phyloP scores from a whole-genome alignment of 2,797 vertebrate species.

The Acrossocheilus wenchowensis region DNA sequence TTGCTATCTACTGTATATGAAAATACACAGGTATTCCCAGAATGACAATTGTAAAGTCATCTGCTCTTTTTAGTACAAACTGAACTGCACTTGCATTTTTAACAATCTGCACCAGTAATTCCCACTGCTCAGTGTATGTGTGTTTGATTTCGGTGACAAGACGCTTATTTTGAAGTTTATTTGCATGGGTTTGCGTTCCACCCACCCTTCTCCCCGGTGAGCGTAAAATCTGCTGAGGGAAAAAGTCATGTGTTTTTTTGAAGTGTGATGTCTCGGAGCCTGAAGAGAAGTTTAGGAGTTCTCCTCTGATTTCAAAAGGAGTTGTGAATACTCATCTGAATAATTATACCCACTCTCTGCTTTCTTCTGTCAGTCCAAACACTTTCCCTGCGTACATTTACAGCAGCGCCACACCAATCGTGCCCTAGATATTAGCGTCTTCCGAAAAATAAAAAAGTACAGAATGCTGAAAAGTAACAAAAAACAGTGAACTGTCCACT shows the following conservation, averaged over 20 bases:
- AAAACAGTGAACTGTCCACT: background rate
- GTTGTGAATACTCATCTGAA: conserved; percentile 48
- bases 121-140: background rate
- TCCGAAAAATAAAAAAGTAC: background rate
- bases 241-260: conserved; percentile 36
- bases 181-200: conserved; percentile 21
- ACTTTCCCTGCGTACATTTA: conserved; percentile 17
- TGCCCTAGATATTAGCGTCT: conserved; percentile 30
- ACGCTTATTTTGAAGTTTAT: conserved; percentile 49
- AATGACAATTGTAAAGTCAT: background rate
- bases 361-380: conserved; percentile 49
- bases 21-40: background rate
- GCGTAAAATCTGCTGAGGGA: conserved; percentile 25
- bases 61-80: background rate
- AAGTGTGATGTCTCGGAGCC: conserved; percentile 43
- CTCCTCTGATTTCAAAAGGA: conserved; percentile 46
- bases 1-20: background rate
- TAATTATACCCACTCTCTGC: conserved; percentile 52
- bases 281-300: conserved; percentile 43
- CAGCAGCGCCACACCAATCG: background rate
- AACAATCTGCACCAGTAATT: background rate
- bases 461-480: background rate
- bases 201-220: conserved; percentile 32
- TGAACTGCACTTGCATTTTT: background rate
- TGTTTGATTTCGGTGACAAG: conserved; percentile 23